Base-by-base conservation (phyloP, 2,888 invertebrate genomes). In the Chaitophorus viminalis region DNA sequence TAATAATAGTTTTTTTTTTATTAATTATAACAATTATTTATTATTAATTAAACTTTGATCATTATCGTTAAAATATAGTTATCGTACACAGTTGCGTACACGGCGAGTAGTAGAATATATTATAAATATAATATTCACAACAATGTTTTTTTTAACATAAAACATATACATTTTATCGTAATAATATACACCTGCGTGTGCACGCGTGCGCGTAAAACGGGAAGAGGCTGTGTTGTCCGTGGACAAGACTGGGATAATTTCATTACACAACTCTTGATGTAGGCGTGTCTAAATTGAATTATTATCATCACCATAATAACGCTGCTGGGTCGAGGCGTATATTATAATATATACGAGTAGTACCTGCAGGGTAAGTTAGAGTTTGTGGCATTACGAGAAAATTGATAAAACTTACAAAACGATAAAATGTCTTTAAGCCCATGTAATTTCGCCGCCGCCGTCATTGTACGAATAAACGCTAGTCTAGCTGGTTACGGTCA, bases 1-100 rank as follows among this genome's bases (percentile, higher is more conserved):
- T 82, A 46, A 82, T 81, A 68, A 81, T 68, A 70, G 46, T 70
- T 25, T 68, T 81, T 21, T 29, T 31, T 46, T 46, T 82, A 65
- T 29, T 46, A 31, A 46, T 81, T n/a, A 68, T 39, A 29, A 46
- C 65, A 36, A 29, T 79, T 31, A 65, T n/a, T 79, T 11, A 29
- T 70, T 6, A n/a, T 68, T 65, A 18, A 65, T 36, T n/a, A n/a
- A 68, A 68, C 25, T 5, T 5, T 68, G 8, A 68, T 68, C 2
- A n/a, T n/a, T 21, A n/a, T 29, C n/a, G n/a, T 68, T 9, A 25
- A 9, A n/a, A 68, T n/a, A 46, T 31, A 29, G 11, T 70, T 31
- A 70, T 60, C 60, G 25, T 60, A 60, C 21, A 46, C 46, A 14
- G 46, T 46, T 6, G 36, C 6, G 14, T 46, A 9, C 9, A 9